Base-by-base conservation (phyloP, 2,888 invertebrate genomes). In the Oxycera nigricornis region DNA sequence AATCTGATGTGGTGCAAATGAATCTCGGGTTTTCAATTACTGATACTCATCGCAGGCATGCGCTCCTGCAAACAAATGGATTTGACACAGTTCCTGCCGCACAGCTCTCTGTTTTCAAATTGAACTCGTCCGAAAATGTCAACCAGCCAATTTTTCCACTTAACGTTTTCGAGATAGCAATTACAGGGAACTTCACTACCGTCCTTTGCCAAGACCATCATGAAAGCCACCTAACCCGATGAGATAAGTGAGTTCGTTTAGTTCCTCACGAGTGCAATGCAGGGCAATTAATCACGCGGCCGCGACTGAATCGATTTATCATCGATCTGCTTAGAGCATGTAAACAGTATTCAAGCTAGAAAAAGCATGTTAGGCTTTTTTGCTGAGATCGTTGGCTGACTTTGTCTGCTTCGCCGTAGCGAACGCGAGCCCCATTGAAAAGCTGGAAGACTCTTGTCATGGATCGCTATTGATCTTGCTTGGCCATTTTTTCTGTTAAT, bases 281-380 rank as follows among this genome's bases (percentile, higher is more conserved):
- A 39, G 55, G 61, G 72, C 73, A 28, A 76, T 76, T 74, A 76
- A 76, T 76, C 76, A 76, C 72, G 73, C 68, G 59, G 68, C 72
- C 35, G 75, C 67, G 73, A 75, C 76, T 72, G 50, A 72, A 76
- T 74, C 76, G 57, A 76, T 76, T 76, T 75, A 76, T 76, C 76
- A 76, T 74, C 72, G 74, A 73, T 73, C 31, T 26, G 52, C 39
- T 55, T 30, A 28, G 50, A 72, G 57, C 35, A 72, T 72, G 72
- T 57, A 72, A 72, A 72, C 72, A 72, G 39, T 35, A 20, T 68
- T 46, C 17, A 24, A 41, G 67, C 50, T 67, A 28, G 41, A 35
- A 62, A 62, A 62, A 62, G 39, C 17, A 14, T 17, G 35, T 62
- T 20, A 14, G 7, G 39, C 31, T 62, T 62, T 62, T 62, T 62